These are phyloP conservation scores for Xanthia icteritia DNA, from an alignment of 2,888 invertebrate species.

Conservation along the genomic window DNA sequence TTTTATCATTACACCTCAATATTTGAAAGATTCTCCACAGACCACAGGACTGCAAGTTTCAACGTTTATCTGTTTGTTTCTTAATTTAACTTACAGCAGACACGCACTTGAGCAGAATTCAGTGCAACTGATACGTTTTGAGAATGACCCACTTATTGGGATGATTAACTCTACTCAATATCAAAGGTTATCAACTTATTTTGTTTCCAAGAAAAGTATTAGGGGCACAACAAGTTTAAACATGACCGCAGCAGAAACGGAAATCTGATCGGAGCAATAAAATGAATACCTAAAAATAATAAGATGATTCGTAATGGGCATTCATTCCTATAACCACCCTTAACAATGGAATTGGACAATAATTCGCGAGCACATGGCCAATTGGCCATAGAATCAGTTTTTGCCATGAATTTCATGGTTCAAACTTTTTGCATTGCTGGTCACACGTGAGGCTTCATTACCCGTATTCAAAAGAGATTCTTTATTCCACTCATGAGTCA, in stretches of 20 bases:
- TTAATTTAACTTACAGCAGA: slow-evolving; percentile 39
- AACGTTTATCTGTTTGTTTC: slow-evolving; percentile 33
- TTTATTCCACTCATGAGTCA: slow-evolving; percentile 72
- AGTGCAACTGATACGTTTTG: slow-evolving; percentile 36
- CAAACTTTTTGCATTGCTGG: slow-evolving; percentile 38
- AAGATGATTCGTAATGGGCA: slow-evolving; percentile 11
- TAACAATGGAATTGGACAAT: not conserved
- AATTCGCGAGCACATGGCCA: slow-evolving; percentile 34
- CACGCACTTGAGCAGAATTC: slow-evolving; percentile 23
- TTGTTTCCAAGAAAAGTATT: slow-evolving; percentile 25
- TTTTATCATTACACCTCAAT: slow-evolving; percentile 60
- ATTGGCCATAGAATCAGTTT: slow-evolving; percentile 41
- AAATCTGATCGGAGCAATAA: slow-evolving; percentile 6
- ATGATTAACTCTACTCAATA: slow-evolving; percentile 1
- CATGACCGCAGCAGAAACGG: slow-evolving; percentile 8
- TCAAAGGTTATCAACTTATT: slow-evolving; percentile 55
- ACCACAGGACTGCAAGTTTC: slow-evolving; percentile 7
- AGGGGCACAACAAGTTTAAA: slow-evolving; percentile 22
- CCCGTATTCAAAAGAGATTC: slow-evolving; percentile 54
- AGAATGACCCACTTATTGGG: slow-evolving; percentile 47
- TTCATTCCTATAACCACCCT: not conserved
- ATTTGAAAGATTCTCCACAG: slow-evolving; percentile 46
- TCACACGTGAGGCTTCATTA: slow-evolving; percentile 58
- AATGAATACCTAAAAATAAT: not conserved
- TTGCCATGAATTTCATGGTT: slow-evolving; percentile 50